These are phyloP conservation scores for Plecotus auritus DNA, from an alignment of 2,113 vertebrate genomes.

Conservation along the genomic window DNA sequence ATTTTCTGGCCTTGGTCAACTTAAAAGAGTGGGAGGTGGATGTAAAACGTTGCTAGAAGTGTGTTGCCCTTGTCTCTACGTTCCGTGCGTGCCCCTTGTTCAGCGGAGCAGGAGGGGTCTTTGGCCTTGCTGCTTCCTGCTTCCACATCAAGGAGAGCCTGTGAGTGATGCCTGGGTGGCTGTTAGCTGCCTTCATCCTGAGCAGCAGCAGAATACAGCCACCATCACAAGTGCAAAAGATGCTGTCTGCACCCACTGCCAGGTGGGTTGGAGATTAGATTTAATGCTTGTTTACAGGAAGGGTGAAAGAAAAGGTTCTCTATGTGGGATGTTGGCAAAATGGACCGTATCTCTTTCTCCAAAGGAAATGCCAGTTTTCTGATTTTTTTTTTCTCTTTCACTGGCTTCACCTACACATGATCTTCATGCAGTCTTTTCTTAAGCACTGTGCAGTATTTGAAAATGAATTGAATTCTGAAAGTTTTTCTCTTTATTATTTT, in stretches of 20 bases:
- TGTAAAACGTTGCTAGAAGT: not conserved
- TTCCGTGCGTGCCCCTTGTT: rapidly evolving
- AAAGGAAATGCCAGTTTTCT: not conserved
- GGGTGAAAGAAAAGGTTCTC: not conserved
- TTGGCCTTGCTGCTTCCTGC: not conserved
- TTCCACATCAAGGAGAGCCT: not conserved
- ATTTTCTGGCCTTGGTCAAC: not conserved
- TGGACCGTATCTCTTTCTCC: not conserved
- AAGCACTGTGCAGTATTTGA: not conserved
- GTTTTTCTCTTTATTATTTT: constrained; percentile 8
- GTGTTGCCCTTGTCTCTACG: not conserved
- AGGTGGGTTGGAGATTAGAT: no score
- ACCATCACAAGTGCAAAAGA: not conserved
- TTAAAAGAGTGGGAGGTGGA: not conserved
- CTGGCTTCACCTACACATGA: not conserved
- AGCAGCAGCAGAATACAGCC: not conserved
- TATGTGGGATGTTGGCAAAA: not conserved
- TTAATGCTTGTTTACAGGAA: not conserved
- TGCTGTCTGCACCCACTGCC: not conserved
- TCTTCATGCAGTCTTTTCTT: not conserved
- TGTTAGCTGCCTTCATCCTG: not conserved
- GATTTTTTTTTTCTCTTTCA: not conserved
- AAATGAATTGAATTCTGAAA: constrained; percentile 28
- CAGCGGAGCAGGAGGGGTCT: not conserved
- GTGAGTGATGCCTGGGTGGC: not conserved